Conservation (phyloP, 92 coral and sea anemone genomes). For the Palythoa grandis region DNA sequence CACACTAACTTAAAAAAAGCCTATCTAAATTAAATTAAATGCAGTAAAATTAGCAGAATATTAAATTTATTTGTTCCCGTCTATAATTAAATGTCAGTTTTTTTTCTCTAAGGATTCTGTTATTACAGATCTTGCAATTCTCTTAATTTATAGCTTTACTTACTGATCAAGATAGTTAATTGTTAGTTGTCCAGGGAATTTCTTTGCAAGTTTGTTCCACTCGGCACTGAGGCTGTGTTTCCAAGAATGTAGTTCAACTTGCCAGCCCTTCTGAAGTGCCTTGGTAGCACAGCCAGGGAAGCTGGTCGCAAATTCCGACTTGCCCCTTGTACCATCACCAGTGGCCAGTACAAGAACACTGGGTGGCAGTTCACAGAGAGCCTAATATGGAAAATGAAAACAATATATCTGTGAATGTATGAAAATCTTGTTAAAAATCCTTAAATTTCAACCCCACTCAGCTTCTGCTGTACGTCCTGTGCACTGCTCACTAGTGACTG, state of each 20-base stretch:
- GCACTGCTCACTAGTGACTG: no score
- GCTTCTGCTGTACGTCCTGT: no score
- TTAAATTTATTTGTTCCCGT: no score
- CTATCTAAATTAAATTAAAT: no score
- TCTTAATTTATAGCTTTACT: constrained; percentile 15
- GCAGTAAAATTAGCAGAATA: no score
- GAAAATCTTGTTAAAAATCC: no score
- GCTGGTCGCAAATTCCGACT: constrained; percentile 95
- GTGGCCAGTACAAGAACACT: constrained; percentile 89
- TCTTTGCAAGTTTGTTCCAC: constrained; percentile 94
- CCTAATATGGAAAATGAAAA: constrained; percentile 46
- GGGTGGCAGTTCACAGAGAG: constrained; percentile 89
- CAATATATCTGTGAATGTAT: background rate
- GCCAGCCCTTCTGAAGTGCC: constrained; percentile 96
- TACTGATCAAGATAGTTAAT: constrained; percentile 93
- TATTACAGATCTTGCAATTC: no score
- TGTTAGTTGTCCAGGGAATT: constrained; percentile 75
- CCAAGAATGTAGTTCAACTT: constrained; percentile 96
- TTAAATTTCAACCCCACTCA: no score
- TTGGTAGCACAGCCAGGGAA: constrained; percentile 94
- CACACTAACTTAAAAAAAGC: background rate
- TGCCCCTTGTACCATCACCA: constrained; percentile 97
- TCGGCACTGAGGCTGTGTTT: constrained; percentile 92
- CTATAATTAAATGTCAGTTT: no score
- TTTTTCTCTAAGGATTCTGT: no score